Base-by-base conservation (phyloP, 2,113 vertebrate species). In the Accipiter cooperii region DNA sequence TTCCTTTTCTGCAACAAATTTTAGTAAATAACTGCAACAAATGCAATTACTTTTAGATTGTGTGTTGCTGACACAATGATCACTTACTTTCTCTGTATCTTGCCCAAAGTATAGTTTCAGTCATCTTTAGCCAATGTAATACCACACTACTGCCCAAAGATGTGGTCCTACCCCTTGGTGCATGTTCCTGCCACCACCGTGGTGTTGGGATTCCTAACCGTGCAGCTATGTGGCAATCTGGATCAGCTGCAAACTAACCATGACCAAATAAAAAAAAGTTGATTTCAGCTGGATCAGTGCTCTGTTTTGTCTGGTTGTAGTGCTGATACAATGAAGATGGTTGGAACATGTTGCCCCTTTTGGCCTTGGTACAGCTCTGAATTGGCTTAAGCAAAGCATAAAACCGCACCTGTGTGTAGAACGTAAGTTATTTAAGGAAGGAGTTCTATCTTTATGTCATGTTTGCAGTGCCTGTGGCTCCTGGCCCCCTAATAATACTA, bases 71-170 rank as follows among this genome's bases (percentile, higher is more conserved):
- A 71, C n/a, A 86, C 47, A 60, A 28, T 21, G 33, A 57, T 90
- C 42, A 16, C 64, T 79, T 74, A 44, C 71, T 92, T 55, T 47
- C 33, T 97, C 81, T 95, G 16, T 82, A 34, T 84, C 84, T 91
- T 87, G 70, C 52, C 84, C 70, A 21, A 69, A 78, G 21, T 73
- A 73, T 49, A 61, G 96, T 96, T 96, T 96, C 96, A 96, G 95
- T 96, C 96, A 97, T 97, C 96, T 96, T 97, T 76, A 95, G 96
- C 92, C 40, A 29, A 12, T n/a, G 9, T 82, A 74, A 70, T 26
- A 78, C 42, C 47, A 84, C 65, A 47, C 13, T 84, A 42, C 60
- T 89, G 51, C 86, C 55, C 84, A 66, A 95, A 87, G 29, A 52
- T 74, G 46, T 60, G 58, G 21, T 90, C 60, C 46, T 73, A 18